Percentiles rank a stretch among this genome's conserved stretches.
phyloP scores from a whole-genome alignment of 2,888 invertebrate genomes.

The Cephus sareptanus region DNA sequence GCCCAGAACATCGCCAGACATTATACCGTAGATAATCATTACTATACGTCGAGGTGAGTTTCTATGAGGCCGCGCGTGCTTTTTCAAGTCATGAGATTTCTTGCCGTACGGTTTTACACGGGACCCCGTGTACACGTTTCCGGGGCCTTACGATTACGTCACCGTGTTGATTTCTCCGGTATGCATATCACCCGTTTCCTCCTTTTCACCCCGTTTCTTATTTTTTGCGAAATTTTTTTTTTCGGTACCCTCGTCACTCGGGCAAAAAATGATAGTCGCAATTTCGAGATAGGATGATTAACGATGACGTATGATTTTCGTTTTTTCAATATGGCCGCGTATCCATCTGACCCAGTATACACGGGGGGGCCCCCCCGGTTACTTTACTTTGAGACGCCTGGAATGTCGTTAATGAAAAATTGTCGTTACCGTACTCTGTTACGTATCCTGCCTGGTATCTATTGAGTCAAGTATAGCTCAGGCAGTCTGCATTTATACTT shows the following conservation, averaged over 20 bases:
- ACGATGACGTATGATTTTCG: not conserved
- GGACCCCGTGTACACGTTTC: not conserved
- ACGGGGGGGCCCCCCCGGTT: not conserved
- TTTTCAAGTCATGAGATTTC: not conserved
- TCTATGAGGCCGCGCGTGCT: not conserved
- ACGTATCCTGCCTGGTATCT: not conserved
- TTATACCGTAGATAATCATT: slow-evolving; percentile 4
- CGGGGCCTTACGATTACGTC: not conserved
- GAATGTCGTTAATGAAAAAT: slow-evolving; percentile 24
- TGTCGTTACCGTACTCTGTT: not conserved
- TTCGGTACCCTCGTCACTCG: not conserved
- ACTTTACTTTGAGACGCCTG: slow-evolving; percentile 23
- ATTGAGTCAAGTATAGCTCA: not conserved
- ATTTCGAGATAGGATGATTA: not conserved
- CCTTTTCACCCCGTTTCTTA: not conserved
- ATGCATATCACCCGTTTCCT: not conserved
- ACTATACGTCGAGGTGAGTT: not conserved
- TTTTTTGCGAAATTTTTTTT: not conserved
- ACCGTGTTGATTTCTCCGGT: not conserved
- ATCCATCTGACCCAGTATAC: not conserved
- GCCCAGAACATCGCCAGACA: not conserved
- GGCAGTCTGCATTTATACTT: not conserved
- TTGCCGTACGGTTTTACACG: not conserved
- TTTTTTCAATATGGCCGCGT: not conserved
- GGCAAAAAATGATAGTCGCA: not conserved